Percentiles rank a stretch among this genome's conserved stretches.
These are phyloP conservation scores for Colaptes auratus DNA, from an alignment of 2,113 vertebrate species.

Conservation along the genomic window DNA sequence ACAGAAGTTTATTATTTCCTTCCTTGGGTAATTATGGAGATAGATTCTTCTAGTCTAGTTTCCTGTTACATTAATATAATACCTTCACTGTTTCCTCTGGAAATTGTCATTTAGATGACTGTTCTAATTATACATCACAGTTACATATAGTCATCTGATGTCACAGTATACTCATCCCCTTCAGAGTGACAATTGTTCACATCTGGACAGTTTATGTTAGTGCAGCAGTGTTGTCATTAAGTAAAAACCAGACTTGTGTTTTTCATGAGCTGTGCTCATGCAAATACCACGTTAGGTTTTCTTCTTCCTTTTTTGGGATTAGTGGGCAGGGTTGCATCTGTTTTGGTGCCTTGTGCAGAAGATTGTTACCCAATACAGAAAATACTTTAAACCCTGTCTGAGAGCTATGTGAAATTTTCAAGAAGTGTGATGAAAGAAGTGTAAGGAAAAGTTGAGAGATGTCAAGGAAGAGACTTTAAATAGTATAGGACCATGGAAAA, in stretches of 20 bases:
- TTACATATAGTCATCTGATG: neutral
- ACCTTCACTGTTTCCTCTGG: neutral
- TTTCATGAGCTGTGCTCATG: neutral
- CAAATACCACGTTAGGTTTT: neutral
- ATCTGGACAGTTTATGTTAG: neutral
- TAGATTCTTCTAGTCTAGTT: neutral
- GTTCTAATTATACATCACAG: neutral
- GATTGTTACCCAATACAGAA: neutral
- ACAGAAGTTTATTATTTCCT: constrained; percentile 41
- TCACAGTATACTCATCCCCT: neutral
- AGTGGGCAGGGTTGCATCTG: neutral
- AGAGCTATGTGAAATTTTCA: neutral
- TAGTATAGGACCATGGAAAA: neutral
- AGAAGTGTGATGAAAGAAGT: neutral
- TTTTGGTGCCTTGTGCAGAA: neutral
- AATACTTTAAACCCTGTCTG: neutral
- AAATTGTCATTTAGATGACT: constrained; percentile 16
- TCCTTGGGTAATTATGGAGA: constrained; percentile 37
- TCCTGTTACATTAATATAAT: constrained; percentile 14
- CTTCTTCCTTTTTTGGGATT: neutral
- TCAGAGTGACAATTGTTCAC: neutral
- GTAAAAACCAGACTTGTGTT: neutral
- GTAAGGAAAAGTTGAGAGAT: neutral
- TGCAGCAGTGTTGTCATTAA: neutral
- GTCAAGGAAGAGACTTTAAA: neutral